Conservation (phyloP, 2,888 invertebrate genomes). For the Saturnia pavonia region DNA sequence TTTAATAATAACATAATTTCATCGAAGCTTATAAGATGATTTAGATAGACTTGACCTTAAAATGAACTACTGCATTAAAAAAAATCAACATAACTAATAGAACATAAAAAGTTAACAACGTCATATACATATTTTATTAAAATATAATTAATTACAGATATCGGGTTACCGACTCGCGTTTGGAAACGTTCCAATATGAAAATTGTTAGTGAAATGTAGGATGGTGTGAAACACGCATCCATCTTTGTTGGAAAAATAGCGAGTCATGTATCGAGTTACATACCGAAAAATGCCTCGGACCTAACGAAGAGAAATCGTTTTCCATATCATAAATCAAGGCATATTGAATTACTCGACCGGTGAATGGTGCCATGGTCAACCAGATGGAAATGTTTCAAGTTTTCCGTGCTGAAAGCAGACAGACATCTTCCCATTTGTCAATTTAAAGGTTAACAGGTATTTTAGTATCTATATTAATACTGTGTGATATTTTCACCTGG, state of each 20-base stretch:
- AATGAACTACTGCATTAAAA: too few species aligned
- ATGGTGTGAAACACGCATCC: constrained; percentile 33
- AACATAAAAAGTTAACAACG: too few species aligned
- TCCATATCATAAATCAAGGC: constrained; percentile 66
- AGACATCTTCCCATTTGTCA: constrained; percentile 2
- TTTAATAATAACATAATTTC: neutral
- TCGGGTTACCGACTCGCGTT: constrained; percentile 21
- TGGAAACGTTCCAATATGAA: constrained; percentile 25
- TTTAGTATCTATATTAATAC: neutral
- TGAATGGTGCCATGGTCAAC: constrained; percentile 37
- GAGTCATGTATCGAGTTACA: constrained; percentile 60
- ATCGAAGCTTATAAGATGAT: too few species aligned
- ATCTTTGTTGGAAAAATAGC: constrained; percentile 39
- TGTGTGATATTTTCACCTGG: neutral
- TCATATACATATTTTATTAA: neutral
- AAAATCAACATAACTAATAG: too few species aligned
- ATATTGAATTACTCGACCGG: constrained; percentile 58
- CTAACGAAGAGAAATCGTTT: constrained; percentile 68
- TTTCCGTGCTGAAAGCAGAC: neutral
- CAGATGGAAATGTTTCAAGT: constrained; percentile 13
- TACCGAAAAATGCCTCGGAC: constrained; percentile 59
- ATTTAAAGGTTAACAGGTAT: neutral
- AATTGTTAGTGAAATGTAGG: constrained; percentile 21
- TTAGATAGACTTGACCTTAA: too few species aligned
- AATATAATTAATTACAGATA: constrained; percentile 14